Conservation (phyloP, 2,113 vertebrate genomes). For the Macquaria ambigua region DNA sequence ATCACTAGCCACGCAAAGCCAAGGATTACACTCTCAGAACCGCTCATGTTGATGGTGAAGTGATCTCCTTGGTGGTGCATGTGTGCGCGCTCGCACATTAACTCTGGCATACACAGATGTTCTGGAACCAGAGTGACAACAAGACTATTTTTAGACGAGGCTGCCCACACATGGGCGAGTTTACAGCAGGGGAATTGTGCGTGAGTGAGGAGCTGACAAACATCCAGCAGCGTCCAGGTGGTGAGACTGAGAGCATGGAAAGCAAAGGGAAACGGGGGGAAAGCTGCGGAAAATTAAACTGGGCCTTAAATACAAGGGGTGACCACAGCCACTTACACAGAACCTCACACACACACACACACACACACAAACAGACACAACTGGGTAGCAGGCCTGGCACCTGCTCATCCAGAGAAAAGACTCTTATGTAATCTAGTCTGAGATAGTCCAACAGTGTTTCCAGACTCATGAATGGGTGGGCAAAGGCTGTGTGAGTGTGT, state of each 20-base stretch:
- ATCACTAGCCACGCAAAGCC: constrained; percentile 35
- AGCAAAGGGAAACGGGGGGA: constrained; percentile 63
- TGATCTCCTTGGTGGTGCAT: constrained; percentile 6
- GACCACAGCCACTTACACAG: constrained; percentile 70
- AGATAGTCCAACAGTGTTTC: constrained; percentile 76
- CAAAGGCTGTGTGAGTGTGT: constrained; percentile 33
- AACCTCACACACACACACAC: constrained; percentile 39
- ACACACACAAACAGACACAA: constrained; percentile 50
- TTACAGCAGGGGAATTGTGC: constrained; percentile 63
- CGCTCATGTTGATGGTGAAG: constrained; percentile 43
- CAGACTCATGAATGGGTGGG: constrained; percentile 65
- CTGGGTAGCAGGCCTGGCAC: constrained; percentile 67
- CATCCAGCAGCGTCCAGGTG: constrained; percentile 78
- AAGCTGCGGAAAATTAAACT: constrained; percentile 75
- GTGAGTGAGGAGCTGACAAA: constrained; percentile 71
- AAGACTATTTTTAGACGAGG: constrained; percentile 76
- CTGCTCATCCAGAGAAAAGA: constrained; percentile 62
- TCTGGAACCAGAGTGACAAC: constrained; percentile 70
- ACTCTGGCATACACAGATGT: constrained; percentile 63
- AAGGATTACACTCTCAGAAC: constrained; percentile 52
- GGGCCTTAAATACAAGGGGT: constrained; percentile 69
- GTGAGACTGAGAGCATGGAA: constrained; percentile 82
- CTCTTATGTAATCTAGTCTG: constrained; percentile 74
- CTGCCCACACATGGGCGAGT: constrained; percentile 70
- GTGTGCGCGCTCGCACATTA: constrained; percentile 19